Conservation (phyloP, 2,888 invertebrate species). For the Drosophila atroscutellata region DNA sequence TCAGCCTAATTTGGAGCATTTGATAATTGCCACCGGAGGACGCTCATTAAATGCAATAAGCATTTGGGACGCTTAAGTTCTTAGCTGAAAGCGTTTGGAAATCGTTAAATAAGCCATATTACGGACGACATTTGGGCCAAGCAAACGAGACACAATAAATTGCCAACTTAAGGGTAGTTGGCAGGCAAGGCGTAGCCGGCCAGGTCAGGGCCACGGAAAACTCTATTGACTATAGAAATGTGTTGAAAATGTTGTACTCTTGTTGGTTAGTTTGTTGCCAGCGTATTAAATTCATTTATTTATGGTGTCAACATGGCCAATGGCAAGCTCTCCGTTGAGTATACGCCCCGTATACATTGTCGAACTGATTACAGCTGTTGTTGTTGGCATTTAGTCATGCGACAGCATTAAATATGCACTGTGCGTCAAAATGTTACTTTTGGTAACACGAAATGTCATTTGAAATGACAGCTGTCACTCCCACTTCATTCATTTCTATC, state of each 20-base stretch:
- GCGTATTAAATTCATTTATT: slow-evolving; percentile 39
- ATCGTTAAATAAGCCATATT: slow-evolving; percentile 53
- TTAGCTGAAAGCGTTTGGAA: slow-evolving; percentile 29
- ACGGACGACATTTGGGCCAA: slow-evolving; percentile 31
- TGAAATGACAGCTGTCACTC: slow-evolving; percentile 64
- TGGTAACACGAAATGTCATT: slow-evolving; percentile 52
- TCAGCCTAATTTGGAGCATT: not conserved
- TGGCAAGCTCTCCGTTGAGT: slow-evolving; percentile 6
- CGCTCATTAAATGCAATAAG: slow-evolving; percentile 36
- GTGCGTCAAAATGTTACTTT: slow-evolving; percentile 39
- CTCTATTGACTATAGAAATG: not conserved
- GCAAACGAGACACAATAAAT: slow-evolving; percentile 27
- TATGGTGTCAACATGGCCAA: slow-evolving; percentile 27
- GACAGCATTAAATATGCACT: slow-evolving; percentile 12
- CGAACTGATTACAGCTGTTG: slow-evolving; percentile 38
- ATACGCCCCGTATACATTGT: slow-evolving; percentile 2
- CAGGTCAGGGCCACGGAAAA: slow-evolving; percentile 7
- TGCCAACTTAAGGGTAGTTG: slow-evolving; percentile 13
- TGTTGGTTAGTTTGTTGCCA: slow-evolving; percentile 11
- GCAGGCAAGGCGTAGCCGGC: too few species aligned
- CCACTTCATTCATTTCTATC: slow-evolving; percentile 30
- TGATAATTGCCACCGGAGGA: slow-evolving; percentile 45
- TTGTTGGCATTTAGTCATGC: not conserved
- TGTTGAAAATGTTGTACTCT: slow-evolving; percentile 20
- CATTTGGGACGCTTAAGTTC: slow-evolving; percentile 40